Base-by-base conservation (phyloP, 2,888 invertebrate genomes). In the Strigamia transsilvanica region DNA sequence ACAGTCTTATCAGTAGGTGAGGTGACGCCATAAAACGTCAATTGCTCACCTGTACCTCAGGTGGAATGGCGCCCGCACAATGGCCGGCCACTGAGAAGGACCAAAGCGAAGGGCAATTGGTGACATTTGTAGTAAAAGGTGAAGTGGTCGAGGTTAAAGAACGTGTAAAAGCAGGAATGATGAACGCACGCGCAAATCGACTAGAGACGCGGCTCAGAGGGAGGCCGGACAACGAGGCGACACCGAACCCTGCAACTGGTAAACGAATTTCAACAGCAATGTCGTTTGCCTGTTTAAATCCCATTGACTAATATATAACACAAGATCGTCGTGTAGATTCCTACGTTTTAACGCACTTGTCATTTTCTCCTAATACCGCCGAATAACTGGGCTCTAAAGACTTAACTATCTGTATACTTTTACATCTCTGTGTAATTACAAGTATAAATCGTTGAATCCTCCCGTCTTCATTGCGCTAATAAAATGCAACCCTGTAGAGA, bases 1-100 rank as follows among this genome's bases (percentile, higher is more conserved):
- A 66, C 61, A 66, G 61, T 66, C 61, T 66, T 66, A 66, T 66
- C 61, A 66, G 61, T 66, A 66, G 61, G 61, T 66, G 61, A 66
- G 61, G 61, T 66, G 61, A 66, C 61, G 61, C 61, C 61, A 66
- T 66, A 66, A 66, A 66, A 66, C 61, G 61, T 66, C 61, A 66
- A 66, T 66, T 66, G 61, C 61, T 66, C 61, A 66, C 61, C 61
- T 66, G 61, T 66, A 66, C 61, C 61, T 66, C 61, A 66, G 61
- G 61, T 66, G 61, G 61, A 66, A 66, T 66, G 61, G 61, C 61
- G 61, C 21, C 51, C 61, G 61, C 61, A 66, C 61, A 66, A 66
- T 66, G 61, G 61, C 61, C 61, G 23, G 61, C 61, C 61, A 66
- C 61, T 66, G 61, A 66, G 61, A 66, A 21, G 61, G 61, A 23